Conservation (phyloP, 2,888 invertebrate genomes). For the Lasiommata megera region DNA sequence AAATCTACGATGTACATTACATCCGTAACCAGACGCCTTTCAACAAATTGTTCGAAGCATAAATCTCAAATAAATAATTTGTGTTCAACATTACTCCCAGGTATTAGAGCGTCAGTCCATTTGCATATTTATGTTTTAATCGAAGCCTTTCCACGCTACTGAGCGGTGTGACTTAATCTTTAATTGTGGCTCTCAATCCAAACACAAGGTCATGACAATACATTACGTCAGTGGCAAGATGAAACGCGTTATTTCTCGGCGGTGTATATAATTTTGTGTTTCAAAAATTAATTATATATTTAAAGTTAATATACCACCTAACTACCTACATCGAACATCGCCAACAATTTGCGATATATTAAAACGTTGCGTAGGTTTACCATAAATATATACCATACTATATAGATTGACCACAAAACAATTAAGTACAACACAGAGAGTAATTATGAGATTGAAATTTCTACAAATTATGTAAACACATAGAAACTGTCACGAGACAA, state of each 20-base stretch:
- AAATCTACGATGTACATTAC: neutral
- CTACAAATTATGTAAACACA: too few species aligned
- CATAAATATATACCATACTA: too few species aligned
- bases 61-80: constrained; percentile 23
- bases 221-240: constrained; percentile 31
- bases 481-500: too few species aligned
- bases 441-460: too few species aligned
- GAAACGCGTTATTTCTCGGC: constrained; percentile 21
- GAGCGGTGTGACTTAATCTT: constrained; percentile 32
- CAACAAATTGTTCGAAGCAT: constrained; percentile 16
- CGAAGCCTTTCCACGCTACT: constrained; percentile 36
- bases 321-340: neutral
- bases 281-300: constrained; percentile 1
- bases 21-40: neutral
- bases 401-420: too few species aligned
- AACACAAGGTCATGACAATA: constrained; percentile 35
- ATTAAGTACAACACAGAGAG: too few species aligned
- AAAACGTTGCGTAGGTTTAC: too few species aligned
- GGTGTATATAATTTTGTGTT: constrained; percentile 15
- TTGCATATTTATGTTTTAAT: constrained; percentile 40
- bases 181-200: constrained; percentile 32
- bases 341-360: neutral
- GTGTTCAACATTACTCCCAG: constrained; percentile 28
- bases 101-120: constrained; percentile 35
- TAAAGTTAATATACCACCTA: neutral